phyloP scores from a whole-genome alignment of 2,797 vertebrate genomes.

The Rhinoraja longicauda region DNA sequence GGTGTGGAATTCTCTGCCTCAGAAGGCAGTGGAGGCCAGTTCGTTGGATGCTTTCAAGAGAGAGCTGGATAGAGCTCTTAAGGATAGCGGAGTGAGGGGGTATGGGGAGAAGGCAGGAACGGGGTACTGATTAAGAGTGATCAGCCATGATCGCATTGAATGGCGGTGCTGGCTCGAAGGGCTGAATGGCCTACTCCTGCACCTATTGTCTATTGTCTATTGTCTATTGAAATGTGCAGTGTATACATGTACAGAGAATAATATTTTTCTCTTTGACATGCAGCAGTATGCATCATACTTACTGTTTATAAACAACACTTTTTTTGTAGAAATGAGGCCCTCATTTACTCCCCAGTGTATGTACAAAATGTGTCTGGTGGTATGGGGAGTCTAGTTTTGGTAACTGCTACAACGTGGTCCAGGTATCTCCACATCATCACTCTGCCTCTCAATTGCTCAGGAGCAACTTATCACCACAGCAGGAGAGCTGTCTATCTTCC shows the following conservation, averaged over 20 bases:
- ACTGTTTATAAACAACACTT: background rate
- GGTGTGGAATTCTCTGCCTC: no score
- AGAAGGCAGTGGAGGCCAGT: no score
- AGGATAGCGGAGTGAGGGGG: no score
- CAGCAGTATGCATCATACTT: background rate
- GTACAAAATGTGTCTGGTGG: background rate
- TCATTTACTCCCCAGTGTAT: background rate
- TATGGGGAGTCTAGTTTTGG: background rate
- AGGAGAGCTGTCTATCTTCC: background rate
- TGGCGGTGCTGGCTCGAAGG: no score
- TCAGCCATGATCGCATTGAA: no score
- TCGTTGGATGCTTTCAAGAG: no score
- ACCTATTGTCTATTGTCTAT: no score
- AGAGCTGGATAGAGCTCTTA: no score
- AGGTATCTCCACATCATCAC: background rate
- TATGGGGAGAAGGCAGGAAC: no score
- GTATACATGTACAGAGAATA: background rate
- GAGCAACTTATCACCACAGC: background rate
- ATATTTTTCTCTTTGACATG: background rate
- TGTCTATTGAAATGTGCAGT: background rate
- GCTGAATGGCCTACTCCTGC: no score
- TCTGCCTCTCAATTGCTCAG: background rate
- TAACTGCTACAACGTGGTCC: background rate
- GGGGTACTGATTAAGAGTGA: no score
- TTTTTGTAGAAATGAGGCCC: background rate